Base-by-base conservation (phyloP, 2,888 invertebrate species). In the Hydraecia micacea region DNA sequence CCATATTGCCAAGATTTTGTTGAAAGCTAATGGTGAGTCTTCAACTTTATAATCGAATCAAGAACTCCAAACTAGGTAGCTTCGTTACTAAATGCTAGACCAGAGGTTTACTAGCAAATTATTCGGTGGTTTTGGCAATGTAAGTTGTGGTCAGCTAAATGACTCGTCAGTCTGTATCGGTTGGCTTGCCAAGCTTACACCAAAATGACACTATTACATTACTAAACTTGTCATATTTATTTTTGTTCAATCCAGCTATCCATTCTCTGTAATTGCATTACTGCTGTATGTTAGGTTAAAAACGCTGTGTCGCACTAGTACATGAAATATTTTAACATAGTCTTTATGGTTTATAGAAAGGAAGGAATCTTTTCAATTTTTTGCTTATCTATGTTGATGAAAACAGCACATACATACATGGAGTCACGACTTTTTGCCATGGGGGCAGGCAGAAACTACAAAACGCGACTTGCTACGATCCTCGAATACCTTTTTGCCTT, bases 61-160 rank as follows among this genome's bases (percentile, higher is more conserved):
- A 28, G 36, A 21, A 21, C 60, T 21, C 21, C 11, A 58, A 42
- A 55, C 28, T n/a, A 2, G 0, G 15, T 65, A 73, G 74, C 13
- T 81, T 73, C 32, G 32, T 65, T 58, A 39, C 18, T 81, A 28
- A 49, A 73, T 52, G 25, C 60, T 70, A 58, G 11, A 62, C 77
- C 58, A 73, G 63, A 60, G 52, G 62, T 21, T 68, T 55, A 75
- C 69, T 67, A 73, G 69, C 65, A 78, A 84, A 84, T 86, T 78
- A 86, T 85, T 76, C 32, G 9, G 75, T 63, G 85, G 85, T 79
- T 86, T 85, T 85, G 85, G 85, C 84, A 85, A 66, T 86, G 87
- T 84, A 84, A 84, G 80, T 86, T 28, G 84, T 69, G 85, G 85
- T 79, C 7, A 66, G 84, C 62, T 76, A 74, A 86, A 86, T 73